phyloP scores from a whole-genome alignment of 2,888 invertebrate genomes.

The Xylota segnis region DNA sequence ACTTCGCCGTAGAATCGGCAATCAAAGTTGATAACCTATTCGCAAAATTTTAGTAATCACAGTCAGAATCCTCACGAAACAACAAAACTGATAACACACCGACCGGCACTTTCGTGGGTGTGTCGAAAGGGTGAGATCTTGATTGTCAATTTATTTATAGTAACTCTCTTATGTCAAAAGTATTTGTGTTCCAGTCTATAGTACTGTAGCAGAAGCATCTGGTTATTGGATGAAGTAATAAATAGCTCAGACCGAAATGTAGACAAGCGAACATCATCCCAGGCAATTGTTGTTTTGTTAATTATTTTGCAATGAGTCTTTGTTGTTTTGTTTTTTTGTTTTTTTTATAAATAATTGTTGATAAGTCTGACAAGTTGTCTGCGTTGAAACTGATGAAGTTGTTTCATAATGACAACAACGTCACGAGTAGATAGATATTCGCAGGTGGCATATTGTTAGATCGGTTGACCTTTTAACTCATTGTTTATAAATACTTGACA shows the following conservation, averaged over 20 bases:
- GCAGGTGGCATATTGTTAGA: slow-evolving; percentile 32
- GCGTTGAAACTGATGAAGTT: slow-evolving; percentile 40
- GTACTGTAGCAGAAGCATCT: slow-evolving; percentile 26
- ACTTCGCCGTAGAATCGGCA: slow-evolving; percentile 35
- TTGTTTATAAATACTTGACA: slow-evolving; percentile 20
- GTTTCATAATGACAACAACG: slow-evolving; percentile 53
- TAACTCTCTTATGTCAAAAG: slow-evolving; percentile 5
- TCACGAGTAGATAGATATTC: slow-evolving; percentile 25
- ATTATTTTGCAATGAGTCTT: slow-evolving; percentile 41
- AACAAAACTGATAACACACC: slow-evolving; percentile 6
- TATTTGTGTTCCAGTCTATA: slow-evolving; percentile 4
- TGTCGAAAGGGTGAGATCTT: slow-evolving; percentile 56
- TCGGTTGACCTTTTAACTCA: slow-evolving; percentile 47
- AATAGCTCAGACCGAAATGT: slow-evolving; percentile 33
- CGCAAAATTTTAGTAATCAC: slow-evolving; percentile 33
- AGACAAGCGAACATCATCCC: slow-evolving; percentile 35
- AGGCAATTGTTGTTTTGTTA: slow-evolving; percentile 31
- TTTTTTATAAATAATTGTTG: slow-evolving; percentile 26
- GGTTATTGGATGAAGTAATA: slow-evolving; percentile 55
- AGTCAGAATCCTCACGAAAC: slow-evolving; percentile 16
- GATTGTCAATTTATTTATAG: slow-evolving; percentile 41
- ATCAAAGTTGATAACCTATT: slow-evolving; percentile 59
- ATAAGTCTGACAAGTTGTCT: slow-evolving; percentile 69
- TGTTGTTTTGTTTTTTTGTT: slow-evolving; percentile 24
- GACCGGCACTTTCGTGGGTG: slow-evolving; percentile 56